Percentiles rank a stretch among this genome's conserved stretches.
Evolutionary conservation across 2,797 vertebrate species (phyloP).

Genomic region (Podargus strigoides): DNA sequence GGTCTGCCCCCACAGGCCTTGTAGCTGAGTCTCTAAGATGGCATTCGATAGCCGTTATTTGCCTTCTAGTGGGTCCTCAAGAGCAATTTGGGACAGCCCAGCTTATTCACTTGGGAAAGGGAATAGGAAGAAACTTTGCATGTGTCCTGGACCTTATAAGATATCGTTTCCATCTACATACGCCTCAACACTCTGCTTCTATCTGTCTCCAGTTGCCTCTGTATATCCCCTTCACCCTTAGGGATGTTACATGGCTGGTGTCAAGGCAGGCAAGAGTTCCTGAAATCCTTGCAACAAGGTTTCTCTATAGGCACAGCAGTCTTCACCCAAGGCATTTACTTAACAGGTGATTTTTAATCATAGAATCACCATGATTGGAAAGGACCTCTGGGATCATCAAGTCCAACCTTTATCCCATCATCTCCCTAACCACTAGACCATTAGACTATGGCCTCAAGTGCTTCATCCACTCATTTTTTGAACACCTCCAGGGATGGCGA

Average conservation of each 20-base stretch:
- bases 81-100: background rate
- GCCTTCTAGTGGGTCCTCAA: background rate
- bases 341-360: too few relatives aligned
- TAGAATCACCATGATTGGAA: too few relatives aligned
- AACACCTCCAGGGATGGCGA: too few relatives aligned
- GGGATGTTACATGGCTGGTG: rapidly evolving
- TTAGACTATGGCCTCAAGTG: too few relatives aligned
- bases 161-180: background rate
- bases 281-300: background rate
- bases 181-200: background rate
- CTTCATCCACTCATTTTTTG: too few relatives aligned
- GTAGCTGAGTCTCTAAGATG: background rate
- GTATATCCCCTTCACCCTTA: background rate
- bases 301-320: background rate
- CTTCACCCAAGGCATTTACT: background rate
- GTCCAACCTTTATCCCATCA: too few relatives aligned
- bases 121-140: background rate
- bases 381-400: too few relatives aligned
- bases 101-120: background rate
- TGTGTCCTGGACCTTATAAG: background rate
- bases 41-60: background rate
- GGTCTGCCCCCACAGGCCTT: background rate
- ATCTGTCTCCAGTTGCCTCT: background rate
- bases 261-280: background rate
- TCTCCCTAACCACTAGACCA: too few relatives aligned